Conservation (phyloP, 2,113 vertebrate species). For the Rhea americana region DNA sequence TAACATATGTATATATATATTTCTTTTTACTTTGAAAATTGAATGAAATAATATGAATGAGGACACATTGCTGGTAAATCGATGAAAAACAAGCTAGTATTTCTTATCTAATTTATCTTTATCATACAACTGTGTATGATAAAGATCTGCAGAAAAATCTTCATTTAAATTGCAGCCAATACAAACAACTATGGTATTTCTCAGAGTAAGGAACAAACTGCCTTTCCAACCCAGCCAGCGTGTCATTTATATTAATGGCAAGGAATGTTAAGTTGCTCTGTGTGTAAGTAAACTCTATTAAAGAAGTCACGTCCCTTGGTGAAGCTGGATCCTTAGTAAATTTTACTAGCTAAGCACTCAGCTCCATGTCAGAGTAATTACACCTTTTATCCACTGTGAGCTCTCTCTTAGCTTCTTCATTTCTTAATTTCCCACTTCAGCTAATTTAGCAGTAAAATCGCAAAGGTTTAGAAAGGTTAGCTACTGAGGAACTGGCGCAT, state of each 20-base stretch:
- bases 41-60: constrained; percentile 16
- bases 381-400: constrained; percentile 69
- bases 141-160: background rate
- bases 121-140: background rate
- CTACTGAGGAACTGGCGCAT: constrained; percentile 32
- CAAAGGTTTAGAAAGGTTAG: constrained; percentile 70
- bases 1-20: constrained; percentile 12
- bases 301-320: constrained; percentile 65
- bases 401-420: constrained; percentile 65
- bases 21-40: background rate
- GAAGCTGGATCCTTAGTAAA: constrained; percentile 67
- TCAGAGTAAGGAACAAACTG: constrained; percentile 54
- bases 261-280: constrained; percentile 64
- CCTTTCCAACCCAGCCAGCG: constrained; percentile 67
- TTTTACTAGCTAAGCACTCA: constrained; percentile 72
- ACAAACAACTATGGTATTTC: constrained; percentile 28
- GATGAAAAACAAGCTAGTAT: background rate
- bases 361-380: constrained; percentile 68
- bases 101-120: background rate
- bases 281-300: constrained; percentile 77
- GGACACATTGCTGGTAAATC: background rate
- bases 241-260: constrained; percentile 69
- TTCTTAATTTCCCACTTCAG: constrained; percentile 75
- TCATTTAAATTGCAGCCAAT: constrained; percentile 12
- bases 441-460: constrained; percentile 72